Evolutionary conservation across 2,888 invertebrate genomes (phyloP).

Genomic region (Eustalomyia histrio): DNA sequence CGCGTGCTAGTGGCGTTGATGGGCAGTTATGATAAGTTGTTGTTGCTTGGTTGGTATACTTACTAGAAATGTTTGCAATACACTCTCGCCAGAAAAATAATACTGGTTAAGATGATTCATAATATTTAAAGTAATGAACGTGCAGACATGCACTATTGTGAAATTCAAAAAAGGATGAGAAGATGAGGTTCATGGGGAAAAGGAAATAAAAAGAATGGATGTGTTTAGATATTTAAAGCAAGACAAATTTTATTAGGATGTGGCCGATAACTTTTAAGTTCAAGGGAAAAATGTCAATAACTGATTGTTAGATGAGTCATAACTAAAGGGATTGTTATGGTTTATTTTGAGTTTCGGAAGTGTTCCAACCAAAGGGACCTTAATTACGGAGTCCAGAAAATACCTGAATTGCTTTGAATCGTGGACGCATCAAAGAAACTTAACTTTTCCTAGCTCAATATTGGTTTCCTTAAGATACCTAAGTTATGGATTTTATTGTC

Average conservation of each 20-base stretch:
- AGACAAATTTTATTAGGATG: neutral
- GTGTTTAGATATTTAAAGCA: constrained; percentile 8
- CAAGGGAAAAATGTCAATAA: too few relatives aligned
- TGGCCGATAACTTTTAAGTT: too few relatives aligned
- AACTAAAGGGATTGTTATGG: too few relatives aligned
- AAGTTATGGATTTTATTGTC: too few relatives aligned
- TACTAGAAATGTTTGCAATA: constrained; percentile 44
- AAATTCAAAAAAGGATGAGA: constrained; percentile 57
- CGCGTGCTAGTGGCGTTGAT: constrained; percentile 68
- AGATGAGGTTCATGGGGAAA: neutral
- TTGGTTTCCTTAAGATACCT: too few relatives aligned
- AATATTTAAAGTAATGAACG: constrained; percentile 57
- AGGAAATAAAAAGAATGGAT: constrained; percentile 7
- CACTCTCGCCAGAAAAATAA: neutral
- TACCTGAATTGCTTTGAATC: too few relatives aligned
- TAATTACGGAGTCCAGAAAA: too few relatives aligned
- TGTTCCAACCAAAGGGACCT: too few relatives aligned
- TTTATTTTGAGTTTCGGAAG: too few relatives aligned
- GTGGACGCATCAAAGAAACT: too few relatives aligned
- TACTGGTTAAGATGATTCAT: constrained; percentile 63
- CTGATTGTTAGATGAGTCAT: too few relatives aligned
- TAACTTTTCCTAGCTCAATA: too few relatives aligned
- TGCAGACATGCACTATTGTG: constrained; percentile 63
- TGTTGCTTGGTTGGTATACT: constrained; percentile 34
- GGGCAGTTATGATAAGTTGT: constrained; percentile 66